phyloP scores from a whole-genome alignment of 2,113 vertebrate species.

The Dryoscopus gambensis region DNA sequence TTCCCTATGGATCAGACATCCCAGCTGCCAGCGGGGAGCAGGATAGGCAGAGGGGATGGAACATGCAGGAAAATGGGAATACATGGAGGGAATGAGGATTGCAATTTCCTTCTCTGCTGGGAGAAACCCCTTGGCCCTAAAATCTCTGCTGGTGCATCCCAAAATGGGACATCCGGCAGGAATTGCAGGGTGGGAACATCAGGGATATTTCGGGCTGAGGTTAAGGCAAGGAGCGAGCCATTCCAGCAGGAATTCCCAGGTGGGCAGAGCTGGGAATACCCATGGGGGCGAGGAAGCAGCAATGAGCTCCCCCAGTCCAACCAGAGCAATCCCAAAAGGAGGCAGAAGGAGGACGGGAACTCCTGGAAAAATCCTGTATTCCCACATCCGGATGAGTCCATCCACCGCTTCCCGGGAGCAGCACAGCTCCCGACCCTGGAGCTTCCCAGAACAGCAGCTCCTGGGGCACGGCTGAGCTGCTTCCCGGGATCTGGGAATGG shows the following conservation, averaged over 20 bases:
- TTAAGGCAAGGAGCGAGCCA: background rate
- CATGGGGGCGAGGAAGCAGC: fast-evolving
- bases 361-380: background rate
- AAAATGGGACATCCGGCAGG: fast-evolving
- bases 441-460: background rate
- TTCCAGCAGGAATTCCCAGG: background rate
- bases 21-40: fast-evolving
- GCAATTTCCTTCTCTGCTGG: background rate
- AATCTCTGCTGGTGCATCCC: background rate
- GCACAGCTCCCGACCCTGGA: background rate
- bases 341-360: background rate
- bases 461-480: background rate
- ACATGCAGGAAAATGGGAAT: background rate
- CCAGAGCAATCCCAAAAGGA: background rate
- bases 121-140: background rate
- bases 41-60: background rate
- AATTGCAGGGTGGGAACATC: background rate
- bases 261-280: background rate
- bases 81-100: background rate
- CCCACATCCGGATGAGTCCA: fast-evolving
- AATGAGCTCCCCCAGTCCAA: background rate
- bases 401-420: fast-evolving
- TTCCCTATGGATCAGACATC: background rate
- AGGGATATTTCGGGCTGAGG: background rate
- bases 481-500: background rate